phyloP scores from a whole-genome alignment of 2,113 vertebrate species.

The Hyperoodon ampullatus region DNA sequence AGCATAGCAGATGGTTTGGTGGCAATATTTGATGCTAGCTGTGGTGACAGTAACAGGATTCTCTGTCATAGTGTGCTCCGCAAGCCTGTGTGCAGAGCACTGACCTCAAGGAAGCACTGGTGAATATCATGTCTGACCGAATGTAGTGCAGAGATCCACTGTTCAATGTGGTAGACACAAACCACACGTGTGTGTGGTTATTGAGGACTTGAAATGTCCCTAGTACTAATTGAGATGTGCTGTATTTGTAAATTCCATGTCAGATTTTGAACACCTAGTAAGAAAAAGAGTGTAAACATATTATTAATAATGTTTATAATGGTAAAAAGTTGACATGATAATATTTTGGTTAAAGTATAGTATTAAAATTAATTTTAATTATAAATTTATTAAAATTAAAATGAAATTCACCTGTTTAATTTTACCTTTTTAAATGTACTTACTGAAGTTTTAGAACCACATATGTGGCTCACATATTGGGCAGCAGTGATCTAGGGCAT shows the following conservation, averaged over 20 bases:
- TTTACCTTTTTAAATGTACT: background rate
- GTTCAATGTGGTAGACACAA: background rate
- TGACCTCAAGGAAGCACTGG: background rate
- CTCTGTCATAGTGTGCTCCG: background rate
- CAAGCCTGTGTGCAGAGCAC: background rate
- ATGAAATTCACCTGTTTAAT: background rate
- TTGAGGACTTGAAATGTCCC: background rate
- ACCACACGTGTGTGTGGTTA: background rate
- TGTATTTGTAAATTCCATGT: background rate
- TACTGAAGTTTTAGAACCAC: background rate
- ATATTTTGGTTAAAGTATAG: background rate
- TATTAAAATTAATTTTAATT: slow-evolving; percentile 1
- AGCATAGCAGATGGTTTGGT: background rate
- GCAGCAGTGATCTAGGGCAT: background rate
- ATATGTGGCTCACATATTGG: background rate
- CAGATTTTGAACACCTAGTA: background rate
- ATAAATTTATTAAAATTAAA: background rate
- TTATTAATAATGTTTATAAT: background rate
- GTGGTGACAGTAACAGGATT: background rate
- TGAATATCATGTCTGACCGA: background rate
- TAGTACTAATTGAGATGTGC: background rate
- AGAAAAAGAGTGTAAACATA: background rate
- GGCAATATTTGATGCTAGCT: background rate
- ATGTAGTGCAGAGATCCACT: background rate
- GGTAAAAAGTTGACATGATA: background rate